Percentiles rank a stretch among this genome's conserved stretches.
Conservation (phyloP, 2,888 invertebrate genomes). For the Caenorhabditis sp. region DNA sequence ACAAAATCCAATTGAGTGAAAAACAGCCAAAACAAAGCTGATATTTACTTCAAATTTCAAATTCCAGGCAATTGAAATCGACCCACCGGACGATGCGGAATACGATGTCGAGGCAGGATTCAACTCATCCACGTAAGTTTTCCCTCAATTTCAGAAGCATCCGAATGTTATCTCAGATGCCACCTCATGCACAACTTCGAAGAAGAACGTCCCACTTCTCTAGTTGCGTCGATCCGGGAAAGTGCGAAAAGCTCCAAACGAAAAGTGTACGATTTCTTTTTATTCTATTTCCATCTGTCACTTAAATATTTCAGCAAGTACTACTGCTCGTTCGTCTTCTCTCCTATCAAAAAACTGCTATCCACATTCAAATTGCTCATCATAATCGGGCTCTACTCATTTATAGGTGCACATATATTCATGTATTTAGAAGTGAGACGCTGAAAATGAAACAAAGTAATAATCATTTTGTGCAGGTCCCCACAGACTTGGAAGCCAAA, state of each 20-base stretch:
- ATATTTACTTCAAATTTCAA: not conserved
- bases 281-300: no score
- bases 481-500: conserved; percentile 76
- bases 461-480: conserved; percentile 65
- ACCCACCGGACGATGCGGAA: conserved; percentile 48
- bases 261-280: conserved; percentile 60
- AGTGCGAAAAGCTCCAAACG: conserved; percentile 63
- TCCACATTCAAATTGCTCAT: conserved; percentile 70
- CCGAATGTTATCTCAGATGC: conserved; percentile 39
- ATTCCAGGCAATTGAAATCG: conserved; percentile 65
- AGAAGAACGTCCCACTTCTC: conserved; percentile 65
- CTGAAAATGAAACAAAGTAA: not conserved
- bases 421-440: conserved; percentile 77
- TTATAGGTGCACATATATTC: conserved; percentile 80
- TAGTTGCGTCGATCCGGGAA: conserved; percentile 64
- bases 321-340: conserved; percentile 63
- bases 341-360: conserved; percentile 61
- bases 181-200: conserved; percentile 70
- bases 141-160: not conserved
- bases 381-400: conserved; percentile 77
- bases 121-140: conserved; percentile 54
- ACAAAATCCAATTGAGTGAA: no score
- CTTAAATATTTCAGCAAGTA: conserved; percentile 56
- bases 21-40: no score
- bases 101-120: conserved; percentile 57